These are phyloP conservation scores for Porites evermanni DNA, from an alignment of 92 coral and sea anemone species.

Conservation along the genomic window DNA sequence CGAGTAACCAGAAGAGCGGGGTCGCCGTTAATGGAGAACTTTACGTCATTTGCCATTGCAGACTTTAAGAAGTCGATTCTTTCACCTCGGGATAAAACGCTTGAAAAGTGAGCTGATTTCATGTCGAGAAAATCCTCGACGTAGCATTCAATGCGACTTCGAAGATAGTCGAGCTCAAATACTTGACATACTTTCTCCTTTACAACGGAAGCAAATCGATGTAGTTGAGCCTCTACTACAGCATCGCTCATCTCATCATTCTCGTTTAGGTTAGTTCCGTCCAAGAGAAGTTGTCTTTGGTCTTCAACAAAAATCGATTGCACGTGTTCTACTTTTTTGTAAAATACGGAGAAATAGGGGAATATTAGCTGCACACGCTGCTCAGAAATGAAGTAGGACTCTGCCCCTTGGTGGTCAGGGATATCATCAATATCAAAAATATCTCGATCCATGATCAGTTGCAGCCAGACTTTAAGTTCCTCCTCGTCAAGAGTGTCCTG, in stretches of 20 bases:
- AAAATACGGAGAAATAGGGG: constrained; percentile 79
- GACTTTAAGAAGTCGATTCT: constrained; percentile 79
- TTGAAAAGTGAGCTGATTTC: constrained; percentile 67
- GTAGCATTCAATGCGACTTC: constrained; percentile 49
- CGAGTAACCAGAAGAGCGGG: constrained; percentile 52
- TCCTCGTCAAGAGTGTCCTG: constrained; percentile 33
- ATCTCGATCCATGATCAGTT: constrained; percentile 56
- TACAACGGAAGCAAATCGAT: constrained; percentile 67
- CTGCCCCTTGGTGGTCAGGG: constrained; percentile 88
- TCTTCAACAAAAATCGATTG: constrained; percentile 81
- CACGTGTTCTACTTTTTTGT: constrained; percentile 73
- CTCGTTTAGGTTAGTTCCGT: constrained; percentile 72
- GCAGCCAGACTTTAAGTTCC: constrained; percentile 58
- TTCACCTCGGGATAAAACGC: constrained; percentile 47
- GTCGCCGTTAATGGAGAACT: constrained; percentile 19
- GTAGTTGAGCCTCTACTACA: constrained; percentile 41
- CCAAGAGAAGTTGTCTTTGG: constrained; percentile 62
- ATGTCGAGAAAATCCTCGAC: constrained; percentile 87
- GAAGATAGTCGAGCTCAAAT: constrained; percentile 47
- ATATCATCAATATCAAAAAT: constrained; percentile 67
- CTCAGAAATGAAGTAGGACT: constrained; percentile 69
- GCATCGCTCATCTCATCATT: constrained; percentile 65
- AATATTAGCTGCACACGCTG: constrained; percentile 56
- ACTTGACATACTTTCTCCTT: constrained; percentile 75
- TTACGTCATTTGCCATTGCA: constrained; percentile 61